Base-by-base conservation (phyloP, 2,888 invertebrate species). In the Holacanthella duospinosa region DNA sequence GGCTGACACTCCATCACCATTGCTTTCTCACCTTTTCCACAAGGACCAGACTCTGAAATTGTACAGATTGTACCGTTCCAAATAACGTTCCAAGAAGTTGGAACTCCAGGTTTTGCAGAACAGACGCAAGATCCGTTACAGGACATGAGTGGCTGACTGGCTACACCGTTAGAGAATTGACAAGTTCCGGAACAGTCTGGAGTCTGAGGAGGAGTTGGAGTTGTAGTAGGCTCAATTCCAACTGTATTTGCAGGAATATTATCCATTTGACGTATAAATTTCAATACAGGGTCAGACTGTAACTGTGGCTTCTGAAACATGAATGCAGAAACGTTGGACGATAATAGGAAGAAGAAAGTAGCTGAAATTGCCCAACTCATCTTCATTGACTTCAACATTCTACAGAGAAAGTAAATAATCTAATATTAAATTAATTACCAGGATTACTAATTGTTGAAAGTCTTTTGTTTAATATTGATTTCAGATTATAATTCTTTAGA, bases 251-350 rank as follows among this genome's bases (percentile, higher is more conserved):
- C n/a, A n/a, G n/a, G n/a, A n/a, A n/a, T n/a, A n/a, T n/a, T n/a
- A n/a, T n/a, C n/a, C n/a, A 21, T 4, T 21, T 48, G 48, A 48
- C 48, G 48, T 21, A 48, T 21, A 48, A 48, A 48, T 21, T n/a
- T 48, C 4, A 48, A 4, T 21, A 21, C 21, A 9, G 48, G 48
- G 21, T 12, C 6, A 16, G 36, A 36, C 36, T 36, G 36, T 36
- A 36, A 36, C 6, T 12, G 36, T 16, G 16, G 36, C 16, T 12
- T 16, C 16, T 12, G 36, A 36, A 36, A 36, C 6, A 36, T 16
- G 36, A 36, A 36, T 36, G 36, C 36, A 36, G 36, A n/a, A n/a
- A n/a, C n/a, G n/a, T n/a, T n/a, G n/a, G n/a, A 12, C 92, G 90
- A 78, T 93, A n/a, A n/a, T n/a, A n/a, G n/a, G n/a, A n/a, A n/a